Evolutionary conservation across 2,888 invertebrate species (phyloP).

Genomic region (Gymnoscelis rufifasciata): DNA sequence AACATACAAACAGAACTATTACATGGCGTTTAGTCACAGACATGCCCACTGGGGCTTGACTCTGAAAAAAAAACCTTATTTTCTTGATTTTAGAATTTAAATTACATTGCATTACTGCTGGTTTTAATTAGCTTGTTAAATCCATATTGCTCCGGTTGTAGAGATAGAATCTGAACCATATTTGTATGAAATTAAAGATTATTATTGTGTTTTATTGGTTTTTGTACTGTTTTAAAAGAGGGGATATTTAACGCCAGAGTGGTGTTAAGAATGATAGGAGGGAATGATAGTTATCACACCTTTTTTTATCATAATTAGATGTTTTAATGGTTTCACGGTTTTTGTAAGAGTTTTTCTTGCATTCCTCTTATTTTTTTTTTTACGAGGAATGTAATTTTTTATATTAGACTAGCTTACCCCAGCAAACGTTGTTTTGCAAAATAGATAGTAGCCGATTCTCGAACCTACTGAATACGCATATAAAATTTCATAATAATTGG

Average conservation of each 20-base stretch:
- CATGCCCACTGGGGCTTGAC: constrained; percentile 10
- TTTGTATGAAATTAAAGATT: not conserved
- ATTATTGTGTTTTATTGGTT: not conserved
- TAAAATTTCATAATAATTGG: too few relatives aligned
- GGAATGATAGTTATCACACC: constrained; percentile 14
- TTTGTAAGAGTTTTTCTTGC: not conserved
- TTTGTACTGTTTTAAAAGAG: not conserved
- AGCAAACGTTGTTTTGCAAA: too few relatives aligned
- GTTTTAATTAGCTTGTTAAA: constrained; percentile 12
- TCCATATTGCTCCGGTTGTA: constrained; percentile 15
- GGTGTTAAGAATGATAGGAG: constrained; percentile 14
- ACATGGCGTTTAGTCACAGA: constrained; percentile 16
- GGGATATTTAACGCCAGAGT: constrained; percentile 16
- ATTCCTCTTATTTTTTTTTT: not conserved
- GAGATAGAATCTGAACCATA: constrained; percentile 1
- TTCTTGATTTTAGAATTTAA: not conserved
- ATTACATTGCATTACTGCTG: constrained; percentile 6
- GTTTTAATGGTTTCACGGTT: constrained; percentile 1
- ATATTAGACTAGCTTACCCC: too few relatives aligned
- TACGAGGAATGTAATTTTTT: not conserved
- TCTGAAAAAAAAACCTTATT: constrained; percentile 8
- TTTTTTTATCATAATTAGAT: constrained; percentile 12
- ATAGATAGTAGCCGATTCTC: too few relatives aligned
- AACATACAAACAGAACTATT: constrained; percentile 23
- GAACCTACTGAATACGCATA: too few relatives aligned